These are phyloP conservation scores for Parauchenoglanis ngamensis DNA, from an alignment of 2,797 vertebrate species.

Conservation along the genomic window DNA sequence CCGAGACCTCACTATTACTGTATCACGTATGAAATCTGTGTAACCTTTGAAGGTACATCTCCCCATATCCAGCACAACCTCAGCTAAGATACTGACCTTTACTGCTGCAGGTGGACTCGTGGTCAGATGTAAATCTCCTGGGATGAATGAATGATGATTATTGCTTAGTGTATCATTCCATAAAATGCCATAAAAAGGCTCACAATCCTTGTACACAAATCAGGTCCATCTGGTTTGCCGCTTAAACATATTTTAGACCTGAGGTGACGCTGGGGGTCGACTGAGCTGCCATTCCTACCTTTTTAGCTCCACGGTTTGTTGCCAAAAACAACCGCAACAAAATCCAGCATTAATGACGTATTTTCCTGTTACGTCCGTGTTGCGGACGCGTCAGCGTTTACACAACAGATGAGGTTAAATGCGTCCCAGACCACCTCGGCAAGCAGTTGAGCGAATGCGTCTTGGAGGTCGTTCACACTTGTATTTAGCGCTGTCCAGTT, in stretches of 20 bases:
- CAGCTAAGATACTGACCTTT: background rate
- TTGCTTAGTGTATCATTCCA: background rate
- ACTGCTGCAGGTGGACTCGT: background rate
- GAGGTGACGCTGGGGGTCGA: background rate
- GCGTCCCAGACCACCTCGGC: no score
- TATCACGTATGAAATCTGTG: no score
- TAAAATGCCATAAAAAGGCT: background rate
- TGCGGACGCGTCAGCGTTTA: no score
- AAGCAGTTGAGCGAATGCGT: no score
- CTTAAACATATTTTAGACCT: background rate
- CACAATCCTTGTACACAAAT: background rate
- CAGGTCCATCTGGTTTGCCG: background rate
- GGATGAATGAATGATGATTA: background rate
- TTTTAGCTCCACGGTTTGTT: no score
- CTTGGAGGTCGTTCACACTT: no score
- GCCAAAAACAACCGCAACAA: no score
- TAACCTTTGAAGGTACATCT: background rate
- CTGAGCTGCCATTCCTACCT: no score
- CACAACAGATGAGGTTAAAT: no score
- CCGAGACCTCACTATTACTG: background rate
- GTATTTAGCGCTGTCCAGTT: no score
- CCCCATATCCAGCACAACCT: background rate
- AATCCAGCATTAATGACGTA: no score
- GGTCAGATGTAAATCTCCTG: background rate
- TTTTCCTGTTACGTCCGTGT: no score